Evolutionary conservation across 2,113 vertebrate genomes (phyloP).

Genomic region (Chamaea fasciata): DNA sequence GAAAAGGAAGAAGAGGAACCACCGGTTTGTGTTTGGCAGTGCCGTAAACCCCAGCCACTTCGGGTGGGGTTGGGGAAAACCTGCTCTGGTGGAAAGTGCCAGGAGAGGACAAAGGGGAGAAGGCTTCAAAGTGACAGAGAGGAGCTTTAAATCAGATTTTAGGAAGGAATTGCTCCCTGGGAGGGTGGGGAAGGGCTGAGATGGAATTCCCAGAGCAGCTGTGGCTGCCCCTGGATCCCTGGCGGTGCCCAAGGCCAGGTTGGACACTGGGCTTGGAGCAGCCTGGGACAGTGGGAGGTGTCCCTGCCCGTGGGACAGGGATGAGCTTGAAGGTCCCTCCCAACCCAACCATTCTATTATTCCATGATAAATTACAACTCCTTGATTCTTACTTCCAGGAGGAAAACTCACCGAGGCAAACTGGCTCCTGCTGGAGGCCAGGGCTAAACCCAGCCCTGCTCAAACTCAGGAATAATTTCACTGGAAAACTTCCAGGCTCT

Average conservation of each 20-base stretch:
- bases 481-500: background rate
- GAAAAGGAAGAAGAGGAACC: background rate
- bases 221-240: background rate
- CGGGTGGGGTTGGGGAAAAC: background rate
- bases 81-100: background rate
- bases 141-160: background rate
- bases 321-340: background rate
- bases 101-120: background rate
- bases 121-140: background rate
- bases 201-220: background rate
- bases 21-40: accelerated
- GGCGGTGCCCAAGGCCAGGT: background rate
- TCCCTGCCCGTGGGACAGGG: background rate
- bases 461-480: accelerated
- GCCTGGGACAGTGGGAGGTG: background rate
- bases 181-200: background rate
- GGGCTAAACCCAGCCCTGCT: background rate
- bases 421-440: background rate
- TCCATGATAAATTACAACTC: background rate
- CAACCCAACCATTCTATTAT: too few relatives aligned
- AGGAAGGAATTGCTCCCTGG: background rate
- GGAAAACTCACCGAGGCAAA: background rate
- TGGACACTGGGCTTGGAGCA: background rate
- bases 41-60: background rate
- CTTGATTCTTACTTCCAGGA: background rate